Base-by-base conservation (phyloP, 2,888 invertebrate genomes). In the Camponotus fellah region DNA sequence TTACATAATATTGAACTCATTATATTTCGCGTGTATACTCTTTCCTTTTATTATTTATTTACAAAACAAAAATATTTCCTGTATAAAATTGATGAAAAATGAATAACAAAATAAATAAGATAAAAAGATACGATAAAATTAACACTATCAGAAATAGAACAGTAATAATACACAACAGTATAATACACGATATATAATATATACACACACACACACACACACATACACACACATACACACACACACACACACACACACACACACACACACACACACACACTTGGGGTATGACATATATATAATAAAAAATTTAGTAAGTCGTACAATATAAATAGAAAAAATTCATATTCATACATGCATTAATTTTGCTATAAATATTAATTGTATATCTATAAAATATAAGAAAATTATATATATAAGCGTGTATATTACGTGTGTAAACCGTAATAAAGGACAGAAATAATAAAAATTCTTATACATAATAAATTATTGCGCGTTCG, bases 371-470 rank as follows among this genome's bases (percentile, higher is more conserved):
- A n/a, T 37, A 56, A 49, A 34, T 12, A 53, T 49, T 34, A n/a
- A 3, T 56, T n/a, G 9, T 69, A 34, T 32, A 56, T 10, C 21
- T 71, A n/a, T 37, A 37, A 71, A 71, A 56, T 53, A 8, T 17
- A 5, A 37, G 37, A 37, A 6, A 37, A 37, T 6, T 26, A 14
- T 17, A 9, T 26, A 2, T 1, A 21, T 0, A 6, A 2, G 8
- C 4, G 8, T 9, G 3, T 21, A 14, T 8, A 69, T 46, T 21
- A 3, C 2, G 12, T 12, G 3, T 43, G 12, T 43, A 3, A 43
- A 12, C 12, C 43, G 12, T 26, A 58, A 14, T 64, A 21, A 65
- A 65, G 21, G 21, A 56, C 56, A 77, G 37, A 68, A 77, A 77
- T 6, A 56, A 53, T 66, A 77, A 68, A 56, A 56, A 8, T 56